Conservation (phyloP, 2,797 vertebrate species). For the Dryobates pubescens region DNA sequence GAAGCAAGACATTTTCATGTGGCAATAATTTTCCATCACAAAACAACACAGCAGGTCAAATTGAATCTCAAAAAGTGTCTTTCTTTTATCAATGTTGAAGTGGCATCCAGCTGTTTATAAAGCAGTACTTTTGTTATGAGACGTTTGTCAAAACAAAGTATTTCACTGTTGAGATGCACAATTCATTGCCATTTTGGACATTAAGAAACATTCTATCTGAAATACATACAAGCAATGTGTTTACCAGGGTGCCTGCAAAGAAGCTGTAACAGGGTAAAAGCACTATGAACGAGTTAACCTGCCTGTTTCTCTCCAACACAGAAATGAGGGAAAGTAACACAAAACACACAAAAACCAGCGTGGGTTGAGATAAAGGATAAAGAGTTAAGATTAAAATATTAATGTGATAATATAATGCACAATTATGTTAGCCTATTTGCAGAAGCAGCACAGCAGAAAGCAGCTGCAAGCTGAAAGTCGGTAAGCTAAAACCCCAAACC, state of each 20-base stretch:
- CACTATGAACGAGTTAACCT: too few relatives aligned
- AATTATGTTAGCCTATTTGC: too few relatives aligned
- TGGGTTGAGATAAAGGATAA: too few relatives aligned
- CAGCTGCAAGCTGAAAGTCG: too few relatives aligned
- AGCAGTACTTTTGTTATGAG: not conserved
- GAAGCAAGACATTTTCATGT: not conserved
- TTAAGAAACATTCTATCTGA: not conserved
- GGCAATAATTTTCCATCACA: not conserved
- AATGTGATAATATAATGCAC: too few relatives aligned
- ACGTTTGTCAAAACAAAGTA: conserved; percentile 5
- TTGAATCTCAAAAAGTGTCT: not conserved
- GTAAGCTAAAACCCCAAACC: too few relatives aligned
- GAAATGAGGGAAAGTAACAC: too few relatives aligned
- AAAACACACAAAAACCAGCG: too few relatives aligned
- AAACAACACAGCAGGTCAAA: not conserved
- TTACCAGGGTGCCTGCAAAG: not conserved
- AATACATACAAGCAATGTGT: not conserved
- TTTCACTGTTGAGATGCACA: not conserved
- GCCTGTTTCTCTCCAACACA: too few relatives aligned
- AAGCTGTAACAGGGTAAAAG: not conserved
- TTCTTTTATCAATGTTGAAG: not conserved
- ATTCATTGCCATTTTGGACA: conserved; percentile 2
- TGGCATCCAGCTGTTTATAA: conserved; percentile 15
- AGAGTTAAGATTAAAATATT: too few relatives aligned
- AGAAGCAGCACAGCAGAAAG: too few relatives aligned